A percentile compares a stretch with the other conserved stretches of the same genome.
These are phyloP conservation scores for Drosophila teissieri DNA, from an alignment of 1,140 invertebrate species.

Conservation along the genomic window DNA sequence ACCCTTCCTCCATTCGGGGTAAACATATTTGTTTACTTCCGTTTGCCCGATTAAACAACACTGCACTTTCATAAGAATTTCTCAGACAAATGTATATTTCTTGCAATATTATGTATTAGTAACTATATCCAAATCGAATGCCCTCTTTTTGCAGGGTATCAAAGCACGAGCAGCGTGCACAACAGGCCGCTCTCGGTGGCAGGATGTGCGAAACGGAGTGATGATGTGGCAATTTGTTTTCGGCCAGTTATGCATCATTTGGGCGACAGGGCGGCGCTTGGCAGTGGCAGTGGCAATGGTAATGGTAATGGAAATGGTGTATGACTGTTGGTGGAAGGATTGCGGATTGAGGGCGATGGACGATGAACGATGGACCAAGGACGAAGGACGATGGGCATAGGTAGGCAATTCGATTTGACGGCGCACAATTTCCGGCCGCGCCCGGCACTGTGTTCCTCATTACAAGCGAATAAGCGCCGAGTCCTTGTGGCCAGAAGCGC, in stretches of 20 bases:
- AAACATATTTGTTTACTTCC: no score
- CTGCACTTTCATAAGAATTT: no score
- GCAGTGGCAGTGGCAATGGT: background rate
- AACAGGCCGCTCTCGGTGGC: constrained; percentile 11
- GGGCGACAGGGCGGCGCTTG: background rate
- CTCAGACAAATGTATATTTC: no score
- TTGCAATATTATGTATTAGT: background rate
- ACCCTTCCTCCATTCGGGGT: background rate
- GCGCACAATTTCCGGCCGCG: constrained; percentile 38
- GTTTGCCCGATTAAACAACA: no score
- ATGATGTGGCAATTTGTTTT: constrained; percentile 70
- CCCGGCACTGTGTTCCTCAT: constrained; percentile 28
- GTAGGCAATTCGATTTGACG: constrained; percentile 39
- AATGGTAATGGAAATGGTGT: background rate
- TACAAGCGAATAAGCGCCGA: constrained; percentile 28
- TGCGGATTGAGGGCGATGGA: constrained; percentile 1
- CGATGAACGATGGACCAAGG: background rate
- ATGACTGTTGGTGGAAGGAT: background rate
- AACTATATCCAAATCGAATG: no score
- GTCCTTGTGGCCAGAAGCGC: constrained; percentile 21
- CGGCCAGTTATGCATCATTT: constrained; percentile 53
- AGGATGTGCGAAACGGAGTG: constrained; percentile 34
- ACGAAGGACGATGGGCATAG: constrained; percentile 10
- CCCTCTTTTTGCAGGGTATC: constrained; percentile 11
- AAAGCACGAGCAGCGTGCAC: background rate